A percentile compares a stretch with the other conserved stretches of the same genome.
These are phyloP conservation scores for Bilobella aurantiaca DNA, from an alignment of 1,140 invertebrate species.

Conservation along the genomic window DNA sequence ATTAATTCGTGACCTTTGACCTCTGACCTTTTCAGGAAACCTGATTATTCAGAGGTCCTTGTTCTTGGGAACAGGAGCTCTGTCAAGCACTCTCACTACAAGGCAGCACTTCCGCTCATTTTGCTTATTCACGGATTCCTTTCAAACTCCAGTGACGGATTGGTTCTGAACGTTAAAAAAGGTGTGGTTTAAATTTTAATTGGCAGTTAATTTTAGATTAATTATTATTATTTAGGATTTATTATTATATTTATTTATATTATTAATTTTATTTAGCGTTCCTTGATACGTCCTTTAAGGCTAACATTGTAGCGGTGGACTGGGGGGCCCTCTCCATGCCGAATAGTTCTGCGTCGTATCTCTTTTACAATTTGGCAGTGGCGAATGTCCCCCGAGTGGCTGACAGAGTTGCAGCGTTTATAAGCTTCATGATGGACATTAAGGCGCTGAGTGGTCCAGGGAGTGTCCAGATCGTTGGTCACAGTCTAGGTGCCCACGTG, in stretches of 20 bases:
- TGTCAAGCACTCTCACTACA: background rate
- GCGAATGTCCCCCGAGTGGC: constrained; percentile 2
- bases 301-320: constrained; percentile 5
- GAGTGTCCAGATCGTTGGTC: constrained; percentile 1
- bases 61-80: background rate
- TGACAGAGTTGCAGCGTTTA: background rate
- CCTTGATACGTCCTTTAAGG: background rate
- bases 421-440: background rate
- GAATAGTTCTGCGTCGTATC: background rate
- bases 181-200: too few relatives aligned
- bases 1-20: constrained; percentile 9
- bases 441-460: background rate
- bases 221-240: too few relatives aligned
- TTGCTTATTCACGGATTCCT: constrained; percentile 8
- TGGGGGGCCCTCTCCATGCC: background rate
- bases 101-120: background rate
- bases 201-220: too few relatives aligned
- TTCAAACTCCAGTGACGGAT: background rate
- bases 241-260: background rate
- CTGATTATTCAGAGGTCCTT: background rate
- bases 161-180: background rate
- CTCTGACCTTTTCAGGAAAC: background rate
- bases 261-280: background rate
- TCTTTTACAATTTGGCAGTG: background rate
- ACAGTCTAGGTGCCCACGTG: constrained; percentile 14